A percentile compares a stretch with the other conserved stretches of the same genome.
phyloP scores from a whole-genome alignment of 2,113 vertebrate genomes.

The Solenodon paradoxus region DNA sequence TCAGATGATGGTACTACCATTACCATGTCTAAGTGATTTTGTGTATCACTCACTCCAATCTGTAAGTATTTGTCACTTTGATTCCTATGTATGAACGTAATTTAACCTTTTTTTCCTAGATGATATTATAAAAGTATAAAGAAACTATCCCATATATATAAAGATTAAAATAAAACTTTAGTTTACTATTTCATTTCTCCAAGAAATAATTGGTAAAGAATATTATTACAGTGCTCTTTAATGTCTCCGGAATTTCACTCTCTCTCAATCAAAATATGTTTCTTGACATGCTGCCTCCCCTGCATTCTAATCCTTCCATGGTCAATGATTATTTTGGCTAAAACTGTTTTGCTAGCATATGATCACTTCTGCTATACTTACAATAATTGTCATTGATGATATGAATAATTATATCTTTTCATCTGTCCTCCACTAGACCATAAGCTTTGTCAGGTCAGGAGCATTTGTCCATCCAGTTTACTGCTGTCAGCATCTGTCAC shows the following conservation, averaged over 20 bases:
- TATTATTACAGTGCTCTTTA: neutral
- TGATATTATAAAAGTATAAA: neutral
- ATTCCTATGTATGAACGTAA: neutral
- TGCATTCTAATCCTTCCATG: neutral
- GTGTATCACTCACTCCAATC: accelerated
- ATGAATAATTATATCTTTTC: neutral
- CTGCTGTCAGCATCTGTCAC: neutral
- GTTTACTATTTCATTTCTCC: neutral
- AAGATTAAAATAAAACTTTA: neutral
- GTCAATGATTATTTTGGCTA: neutral
- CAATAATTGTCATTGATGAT: neutral
- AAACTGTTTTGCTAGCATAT: neutral
- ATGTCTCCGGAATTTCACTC: conserved; percentile 9
- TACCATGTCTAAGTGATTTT: neutral
- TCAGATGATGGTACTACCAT: neutral
- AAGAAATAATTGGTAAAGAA: neutral
- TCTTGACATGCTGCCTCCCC: neutral
- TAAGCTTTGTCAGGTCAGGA: neutral
- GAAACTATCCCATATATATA: neutral
- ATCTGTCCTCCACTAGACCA: neutral
- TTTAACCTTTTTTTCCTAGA: neutral
- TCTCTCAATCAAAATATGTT: neutral
- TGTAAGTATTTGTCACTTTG: neutral
- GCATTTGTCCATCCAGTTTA: neutral
- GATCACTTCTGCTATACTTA: neutral